Evolutionary conservation across 2,113 vertebrate genomes (phyloP).

Genomic region (Nematolebias whitei): DNA sequence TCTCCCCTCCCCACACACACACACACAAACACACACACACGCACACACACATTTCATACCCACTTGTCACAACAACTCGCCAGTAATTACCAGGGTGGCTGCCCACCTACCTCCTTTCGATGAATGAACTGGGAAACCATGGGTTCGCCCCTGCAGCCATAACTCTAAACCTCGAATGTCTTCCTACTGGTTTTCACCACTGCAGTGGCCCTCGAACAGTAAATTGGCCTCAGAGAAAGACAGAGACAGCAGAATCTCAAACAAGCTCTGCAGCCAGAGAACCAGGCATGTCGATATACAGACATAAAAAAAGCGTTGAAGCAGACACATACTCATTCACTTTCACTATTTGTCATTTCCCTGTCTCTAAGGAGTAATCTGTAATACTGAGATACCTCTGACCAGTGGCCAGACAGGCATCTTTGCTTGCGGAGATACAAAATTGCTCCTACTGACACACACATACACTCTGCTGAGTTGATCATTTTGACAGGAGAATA

Average conservation of each 20-base stretch:
- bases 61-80: constrained; percentile 82
- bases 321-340: constrained; percentile 49
- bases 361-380: constrained; percentile 66
- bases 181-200: constrained; percentile 47
- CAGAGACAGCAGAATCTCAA: constrained; percentile 43
- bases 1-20: constrained; percentile 35
- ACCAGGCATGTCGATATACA: constrained; percentile 4
- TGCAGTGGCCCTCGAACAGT: constrained; percentile 56
- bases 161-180: constrained; percentile 77
- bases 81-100: constrained; percentile 82
- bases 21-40: constrained; percentile 14
- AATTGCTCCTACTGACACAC: constrained; percentile 30
- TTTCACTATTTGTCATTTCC: constrained; percentile 49
- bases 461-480: constrained; percentile 35
- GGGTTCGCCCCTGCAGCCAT: constrained; percentile 78
- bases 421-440: constrained; percentile 56
- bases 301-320: constrained; percentile 51
- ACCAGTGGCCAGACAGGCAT: constrained; percentile 60
- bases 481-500: constrained; percentile 74
- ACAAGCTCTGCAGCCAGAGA: constrained; percentile 39
- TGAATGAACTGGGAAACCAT: constrained; percentile 76
- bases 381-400: constrained; percentile 57
- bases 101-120: constrained; percentile 78
- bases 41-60: constrained; percentile 34
- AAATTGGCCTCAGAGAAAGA: constrained; percentile 72